Conservation (phyloP, 1,140 invertebrate genomes). For the Heliothis subflexa region DNA sequence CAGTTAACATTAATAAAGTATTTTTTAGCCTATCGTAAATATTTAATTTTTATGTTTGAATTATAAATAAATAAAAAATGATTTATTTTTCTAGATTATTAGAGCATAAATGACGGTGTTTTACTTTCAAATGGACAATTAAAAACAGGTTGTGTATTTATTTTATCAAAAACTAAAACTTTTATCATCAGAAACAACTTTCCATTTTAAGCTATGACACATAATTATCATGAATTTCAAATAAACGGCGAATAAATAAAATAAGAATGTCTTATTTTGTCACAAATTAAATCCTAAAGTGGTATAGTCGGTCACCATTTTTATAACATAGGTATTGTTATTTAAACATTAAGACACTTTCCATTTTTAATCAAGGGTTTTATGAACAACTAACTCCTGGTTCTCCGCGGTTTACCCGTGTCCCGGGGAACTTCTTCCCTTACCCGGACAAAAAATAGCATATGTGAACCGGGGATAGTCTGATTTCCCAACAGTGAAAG, state of each 20-base stretch:
- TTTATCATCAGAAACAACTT: constrained; percentile 16
- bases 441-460: too few species aligned
- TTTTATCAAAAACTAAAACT: constrained; percentile 13
- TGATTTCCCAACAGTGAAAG: too few species aligned
- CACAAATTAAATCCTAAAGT: neutral
- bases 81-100: neutral
- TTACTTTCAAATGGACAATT: constrained; percentile 4
- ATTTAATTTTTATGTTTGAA: neutral
- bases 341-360: too few species aligned
- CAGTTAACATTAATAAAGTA: too few species aligned
- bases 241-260: constrained; percentile 1
- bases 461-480: too few species aligned
- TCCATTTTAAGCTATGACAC: constrained; percentile 3
- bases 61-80: neutral
- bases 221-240: neutral
- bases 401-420: too few species aligned
- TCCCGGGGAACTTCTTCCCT: too few species aligned
- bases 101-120: neutral
- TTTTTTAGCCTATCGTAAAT: too few species aligned
- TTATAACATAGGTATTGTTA: neutral
- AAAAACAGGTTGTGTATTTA: neutral
- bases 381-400: too few species aligned
- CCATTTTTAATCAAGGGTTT: too few species aligned
- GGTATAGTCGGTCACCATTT: neutral
- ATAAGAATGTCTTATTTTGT: constrained; percentile 1